Conservation (phyloP, 2,888 invertebrate genomes). For the Amiota mariae region DNA sequence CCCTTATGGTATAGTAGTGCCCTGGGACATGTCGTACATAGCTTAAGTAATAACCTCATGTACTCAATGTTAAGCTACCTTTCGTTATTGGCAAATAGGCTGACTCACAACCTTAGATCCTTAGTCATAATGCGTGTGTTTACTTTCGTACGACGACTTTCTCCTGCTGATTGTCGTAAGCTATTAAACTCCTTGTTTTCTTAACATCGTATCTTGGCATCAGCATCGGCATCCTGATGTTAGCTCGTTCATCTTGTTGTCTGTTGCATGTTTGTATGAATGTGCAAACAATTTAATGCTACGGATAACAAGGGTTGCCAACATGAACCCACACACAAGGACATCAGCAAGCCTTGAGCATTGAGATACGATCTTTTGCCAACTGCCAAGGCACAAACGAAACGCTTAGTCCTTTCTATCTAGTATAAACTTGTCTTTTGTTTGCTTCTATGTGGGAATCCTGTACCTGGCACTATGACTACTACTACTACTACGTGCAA, state of each 20-base stretch:
- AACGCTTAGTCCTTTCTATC: not conserved
- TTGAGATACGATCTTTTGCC: slow-evolving; percentile 2
- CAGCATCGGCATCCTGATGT: not conserved
- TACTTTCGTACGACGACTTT: not conserved
- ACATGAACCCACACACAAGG: slow-evolving; percentile 24
- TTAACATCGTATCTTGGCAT: too few species aligned
- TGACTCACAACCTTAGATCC: slow-evolving; percentile 39
- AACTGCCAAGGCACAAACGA: slow-evolving; percentile 3
- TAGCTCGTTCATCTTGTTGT: slow-evolving; percentile 35
- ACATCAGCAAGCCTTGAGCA: slow-evolving; percentile 21
- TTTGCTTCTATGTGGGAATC: too few species aligned
- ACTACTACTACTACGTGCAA: slow-evolving; percentile 10
- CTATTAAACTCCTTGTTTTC: slow-evolving; percentile 11
- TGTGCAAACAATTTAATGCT: slow-evolving; percentile 59
- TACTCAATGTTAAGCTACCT: too few species aligned
- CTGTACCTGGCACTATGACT: slow-evolving; percentile 13
- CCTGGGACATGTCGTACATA: too few species aligned
- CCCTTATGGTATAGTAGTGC: too few species aligned
- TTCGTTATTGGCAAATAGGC: slow-evolving; percentile 50
- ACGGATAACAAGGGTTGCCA: slow-evolving; percentile 54
- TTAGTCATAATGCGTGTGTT: not conserved
- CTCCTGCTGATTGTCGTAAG: slow-evolving; percentile 33
- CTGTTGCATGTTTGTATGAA: slow-evolving; percentile 38
- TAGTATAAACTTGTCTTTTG: not conserved
- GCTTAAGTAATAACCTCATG: too few species aligned